phyloP scores from a whole-genome alignment of 2,113 vertebrate species.

The Malurus elegans region DNA sequence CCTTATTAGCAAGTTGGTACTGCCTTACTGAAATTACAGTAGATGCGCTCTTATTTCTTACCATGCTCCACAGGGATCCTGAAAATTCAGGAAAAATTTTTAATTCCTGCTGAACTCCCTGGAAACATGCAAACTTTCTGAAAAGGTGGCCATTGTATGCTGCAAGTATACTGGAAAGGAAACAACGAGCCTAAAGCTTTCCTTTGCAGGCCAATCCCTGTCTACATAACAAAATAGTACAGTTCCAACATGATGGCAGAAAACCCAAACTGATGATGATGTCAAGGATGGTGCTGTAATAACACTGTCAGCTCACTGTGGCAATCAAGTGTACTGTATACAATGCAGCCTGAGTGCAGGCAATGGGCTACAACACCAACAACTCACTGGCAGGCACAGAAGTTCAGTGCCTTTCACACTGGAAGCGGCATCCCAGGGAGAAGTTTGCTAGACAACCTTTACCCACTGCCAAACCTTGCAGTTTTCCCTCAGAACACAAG shows the following conservation, averaged over 20 bases:
- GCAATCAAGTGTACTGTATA: background rate
- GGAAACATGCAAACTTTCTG: background rate
- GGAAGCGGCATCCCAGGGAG: background rate
- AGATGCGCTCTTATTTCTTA: background rate
- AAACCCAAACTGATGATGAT: background rate
- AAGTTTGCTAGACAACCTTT: background rate
- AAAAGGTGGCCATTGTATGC: background rate
- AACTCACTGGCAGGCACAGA: background rate
- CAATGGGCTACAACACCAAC: accelerated
- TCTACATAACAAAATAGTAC: background rate
- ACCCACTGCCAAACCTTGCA: background rate
- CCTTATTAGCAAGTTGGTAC: background rate
- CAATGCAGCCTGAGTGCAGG: background rate
- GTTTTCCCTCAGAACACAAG: background rate
- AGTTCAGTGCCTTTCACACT: background rate
- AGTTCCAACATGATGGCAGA: background rate
- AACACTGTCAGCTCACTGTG: background rate
- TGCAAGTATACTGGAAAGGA: background rate
- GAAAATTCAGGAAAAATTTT: background rate
- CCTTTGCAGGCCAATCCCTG: background rate
- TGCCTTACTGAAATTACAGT: background rate
- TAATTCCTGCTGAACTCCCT: background rate
- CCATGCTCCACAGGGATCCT: background rate
- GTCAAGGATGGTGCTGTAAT: accelerated
- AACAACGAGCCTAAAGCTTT: background rate